These are phyloP conservation scores for Pitta sordida DNA, from an alignment of 2,113 vertebrate genomes.

Conservation along the genomic window DNA sequence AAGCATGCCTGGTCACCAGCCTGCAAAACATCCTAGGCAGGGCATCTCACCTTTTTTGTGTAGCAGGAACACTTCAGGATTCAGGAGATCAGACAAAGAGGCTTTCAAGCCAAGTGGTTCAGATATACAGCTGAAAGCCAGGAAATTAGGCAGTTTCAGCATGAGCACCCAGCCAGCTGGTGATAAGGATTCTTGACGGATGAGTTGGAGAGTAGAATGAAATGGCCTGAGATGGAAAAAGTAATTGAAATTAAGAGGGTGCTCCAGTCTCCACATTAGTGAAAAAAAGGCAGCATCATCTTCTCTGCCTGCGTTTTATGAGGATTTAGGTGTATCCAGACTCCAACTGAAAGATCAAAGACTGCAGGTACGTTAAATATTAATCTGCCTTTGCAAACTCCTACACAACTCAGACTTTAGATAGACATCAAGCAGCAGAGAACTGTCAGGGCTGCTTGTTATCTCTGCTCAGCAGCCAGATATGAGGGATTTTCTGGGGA, in stretches of 20 bases:
- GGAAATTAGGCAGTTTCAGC: background rate
- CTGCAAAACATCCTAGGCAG: background rate
- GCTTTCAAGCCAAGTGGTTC: background rate
- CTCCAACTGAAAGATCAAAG: conserved; percentile 10
- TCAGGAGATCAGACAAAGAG: background rate
- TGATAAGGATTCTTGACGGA: background rate
- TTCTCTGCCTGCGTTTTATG: background rate
- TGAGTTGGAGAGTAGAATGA: background rate
- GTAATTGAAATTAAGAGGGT: background rate
- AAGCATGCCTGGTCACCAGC: background rate
- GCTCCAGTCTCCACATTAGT: background rate
- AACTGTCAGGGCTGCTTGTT: background rate
- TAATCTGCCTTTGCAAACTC: conserved; percentile 8
- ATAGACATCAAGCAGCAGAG: background rate
- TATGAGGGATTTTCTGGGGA: background rate
- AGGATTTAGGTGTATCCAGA: background rate
- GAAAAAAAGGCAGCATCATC: background rate
- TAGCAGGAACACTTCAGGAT: background rate
- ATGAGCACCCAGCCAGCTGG: background rate
- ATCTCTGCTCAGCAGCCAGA: background rate
- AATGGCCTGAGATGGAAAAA: background rate
- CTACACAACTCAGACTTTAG: background rate
- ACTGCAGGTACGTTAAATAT: conserved; percentile 20
- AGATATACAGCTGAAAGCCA: background rate
- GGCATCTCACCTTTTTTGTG: background rate